Evolutionary conservation across 1,140 invertebrate genomes (phyloP).

Genomic region (silkworm (Bombyx mori)): ASM3026992v2 NC_085110.1:6913501-6914000

Average conservation of each 20-base stretch:
- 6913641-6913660: conserved; percentile 21
- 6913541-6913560: conserved; percentile 10
- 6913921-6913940: no score
- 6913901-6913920: no score
- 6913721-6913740: conserved; percentile 47
- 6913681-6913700: conserved; percentile 63
- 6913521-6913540: conserved; percentile 9
- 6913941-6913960: no score
- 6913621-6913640: conserved; percentile 36
- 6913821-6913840: no score
- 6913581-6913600: conserved; percentile 16
- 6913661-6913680: conserved; percentile 34
- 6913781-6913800: neutral
- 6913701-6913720: conserved; percentile 58
- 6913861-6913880: no score
- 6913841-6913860: no score
- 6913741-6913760: conserved; percentile 11
- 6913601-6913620: conserved; percentile 19
- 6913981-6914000: no score
- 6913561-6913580: conserved; percentile 19
- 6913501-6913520: conserved; percentile 9
- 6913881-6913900: no score
- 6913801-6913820: no score
- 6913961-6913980: no score
- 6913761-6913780: conserved; percentile 8